Conservation (phyloP, 2,888 invertebrate genomes). For the Pardosa pseudoannulata region DNA sequence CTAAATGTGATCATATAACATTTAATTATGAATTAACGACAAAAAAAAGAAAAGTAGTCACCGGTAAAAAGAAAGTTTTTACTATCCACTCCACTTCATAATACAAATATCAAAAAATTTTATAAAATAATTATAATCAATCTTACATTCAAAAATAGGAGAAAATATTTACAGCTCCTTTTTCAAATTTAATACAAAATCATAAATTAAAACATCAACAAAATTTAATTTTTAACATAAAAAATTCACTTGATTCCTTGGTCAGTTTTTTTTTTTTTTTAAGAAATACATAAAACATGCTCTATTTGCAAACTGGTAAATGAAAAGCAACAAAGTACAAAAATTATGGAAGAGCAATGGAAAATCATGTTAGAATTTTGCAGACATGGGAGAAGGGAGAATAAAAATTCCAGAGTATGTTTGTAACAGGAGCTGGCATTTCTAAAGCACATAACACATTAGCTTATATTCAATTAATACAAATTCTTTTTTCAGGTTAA, state of each 20-base stretch:
- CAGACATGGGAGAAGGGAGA: no score
- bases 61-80: constrained; percentile 38
- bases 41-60: constrained; percentile 21
- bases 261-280: no score
- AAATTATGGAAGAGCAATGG: no score
- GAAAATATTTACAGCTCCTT: constrained; percentile 15
- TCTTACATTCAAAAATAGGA: neutral
- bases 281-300: no score
- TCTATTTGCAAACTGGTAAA: no score
- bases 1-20: neutral
- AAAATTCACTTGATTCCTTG: neutral
- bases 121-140: neutral
- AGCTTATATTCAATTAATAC: no score
- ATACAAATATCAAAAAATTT: constrained; percentile 18
- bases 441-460: no score
- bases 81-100: neutral
- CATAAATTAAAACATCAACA: constrained; percentile 12
- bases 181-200: constrained; percentile 11
- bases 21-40: neutral
- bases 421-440: no score
- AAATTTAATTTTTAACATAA: neutral
- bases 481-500: no score
- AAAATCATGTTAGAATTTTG: no score
- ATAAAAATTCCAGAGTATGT: no score
- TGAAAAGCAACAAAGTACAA: no score